A percentile compares a stretch with the other conserved stretches of the same genome.
phyloP scores from a whole-genome alignment of 2,797 vertebrate species.

The Hippoglossus hippoglossus region DNA sequence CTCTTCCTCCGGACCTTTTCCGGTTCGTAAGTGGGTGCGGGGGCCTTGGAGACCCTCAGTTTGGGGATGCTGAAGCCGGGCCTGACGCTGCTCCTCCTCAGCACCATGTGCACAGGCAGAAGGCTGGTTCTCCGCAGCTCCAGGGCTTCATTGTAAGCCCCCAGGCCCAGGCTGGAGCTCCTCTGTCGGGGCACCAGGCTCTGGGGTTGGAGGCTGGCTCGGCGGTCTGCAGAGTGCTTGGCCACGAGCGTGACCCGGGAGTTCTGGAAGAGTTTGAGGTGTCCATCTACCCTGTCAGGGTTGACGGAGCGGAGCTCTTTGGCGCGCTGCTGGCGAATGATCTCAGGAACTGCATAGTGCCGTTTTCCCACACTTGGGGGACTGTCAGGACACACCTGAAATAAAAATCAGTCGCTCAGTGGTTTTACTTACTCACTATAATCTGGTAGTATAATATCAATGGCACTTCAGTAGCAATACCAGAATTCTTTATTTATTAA shows the following conservation, averaged over 20 bases:
- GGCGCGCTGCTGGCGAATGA: constrained; percentile 83
- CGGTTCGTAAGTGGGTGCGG: constrained; percentile 86
- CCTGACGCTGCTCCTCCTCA: constrained; percentile 90
- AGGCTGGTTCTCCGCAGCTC: constrained; percentile 88
- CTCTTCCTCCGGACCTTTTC: constrained; percentile 84
- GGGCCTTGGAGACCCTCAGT: constrained; percentile 92
- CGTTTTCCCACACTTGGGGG: constrained; percentile 90
- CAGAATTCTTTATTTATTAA: neutral
- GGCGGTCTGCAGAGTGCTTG: constrained; percentile 78
- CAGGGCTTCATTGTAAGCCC: constrained; percentile 26
- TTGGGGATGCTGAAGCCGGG: constrained; percentile 90
- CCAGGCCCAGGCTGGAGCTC: constrained; percentile 52
- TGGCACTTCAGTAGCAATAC: neutral
- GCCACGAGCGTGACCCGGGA: constrained; percentile 78
- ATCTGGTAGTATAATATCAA: neutral
- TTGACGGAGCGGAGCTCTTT: constrained; percentile 77
- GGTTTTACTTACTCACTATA: neutral
- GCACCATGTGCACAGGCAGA: constrained; percentile 86
- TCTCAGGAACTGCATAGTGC: constrained; percentile 90
- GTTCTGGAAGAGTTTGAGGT: constrained; percentile 86
- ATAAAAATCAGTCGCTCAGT: constrained; percentile 13
- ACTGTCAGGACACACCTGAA: constrained; percentile 88
- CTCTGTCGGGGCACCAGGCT: constrained; percentile 41
- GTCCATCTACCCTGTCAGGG: constrained; percentile 71
- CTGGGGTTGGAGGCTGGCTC: constrained; percentile 84